phyloP scores from a whole-genome alignment of 2,888 invertebrate species.

The Agrotis puta region DNA sequence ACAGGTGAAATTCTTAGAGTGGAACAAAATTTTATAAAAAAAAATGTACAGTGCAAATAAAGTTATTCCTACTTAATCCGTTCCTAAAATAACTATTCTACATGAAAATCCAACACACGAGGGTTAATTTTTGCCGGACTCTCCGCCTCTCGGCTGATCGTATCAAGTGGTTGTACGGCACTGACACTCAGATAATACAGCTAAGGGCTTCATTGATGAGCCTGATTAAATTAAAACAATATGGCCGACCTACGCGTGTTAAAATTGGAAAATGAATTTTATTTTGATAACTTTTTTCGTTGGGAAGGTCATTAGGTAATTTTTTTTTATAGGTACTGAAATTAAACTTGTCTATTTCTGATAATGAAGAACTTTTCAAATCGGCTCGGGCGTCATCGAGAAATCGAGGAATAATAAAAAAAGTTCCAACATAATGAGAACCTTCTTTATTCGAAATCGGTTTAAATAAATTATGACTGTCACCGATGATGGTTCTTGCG shows the following conservation, averaged over 20 bases:
- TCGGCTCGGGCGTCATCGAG: no score
- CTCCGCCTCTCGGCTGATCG: conserved; percentile 16
- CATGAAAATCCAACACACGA: conserved; percentile 9
- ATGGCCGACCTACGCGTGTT: conserved; percentile 28
- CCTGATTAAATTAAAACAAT: conserved; percentile 48
- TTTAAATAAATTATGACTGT: conserved; percentile 10
- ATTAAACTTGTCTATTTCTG: no score
- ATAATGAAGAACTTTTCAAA: no score
- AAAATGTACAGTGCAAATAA: no score
- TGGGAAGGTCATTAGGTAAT: background rate
- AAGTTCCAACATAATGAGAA: no score
- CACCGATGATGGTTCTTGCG: background rate
- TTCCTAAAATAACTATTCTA: conserved; percentile 28
- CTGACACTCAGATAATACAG: conserved; percentile 43
- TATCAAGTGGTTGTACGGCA: conserved; percentile 40
- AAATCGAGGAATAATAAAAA: no score
- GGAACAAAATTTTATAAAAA: no score
- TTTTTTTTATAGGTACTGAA: no score
- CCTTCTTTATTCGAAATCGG: no score
- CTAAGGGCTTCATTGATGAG: conserved; percentile 27
- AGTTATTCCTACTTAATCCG: background rate
- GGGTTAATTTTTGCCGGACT: conserved; percentile 21
- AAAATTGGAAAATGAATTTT: conserved; percentile 24
- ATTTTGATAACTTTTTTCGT: conserved; percentile 10
- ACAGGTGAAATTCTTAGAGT: no score